Percentiles rank a stretch among this genome's conserved stretches.
Evolutionary conservation across 1,140 invertebrate species (phyloP).

Genomic region (Polypedilum vanderplanki): DNA sequence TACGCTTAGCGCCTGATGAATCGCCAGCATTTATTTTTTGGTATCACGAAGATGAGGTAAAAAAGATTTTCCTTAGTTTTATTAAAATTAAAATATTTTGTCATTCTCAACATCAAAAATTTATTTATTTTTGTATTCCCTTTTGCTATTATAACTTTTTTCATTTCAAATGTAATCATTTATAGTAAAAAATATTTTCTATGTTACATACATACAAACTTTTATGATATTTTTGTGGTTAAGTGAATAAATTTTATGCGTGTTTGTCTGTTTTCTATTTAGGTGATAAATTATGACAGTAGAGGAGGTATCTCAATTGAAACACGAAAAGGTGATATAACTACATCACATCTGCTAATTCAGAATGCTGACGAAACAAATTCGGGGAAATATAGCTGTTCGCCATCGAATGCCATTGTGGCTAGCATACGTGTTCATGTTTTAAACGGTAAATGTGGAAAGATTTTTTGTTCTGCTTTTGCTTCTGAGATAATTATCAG

Average conservation of each 20-base stretch:
- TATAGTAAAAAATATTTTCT: background rate
- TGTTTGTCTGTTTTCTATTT: background rate
- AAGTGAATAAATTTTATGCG: background rate
- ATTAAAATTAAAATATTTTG: slow-evolving; percentile 27
- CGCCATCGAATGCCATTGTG: slow-evolving; percentile 49
- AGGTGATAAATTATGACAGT: slow-evolving; percentile 44
- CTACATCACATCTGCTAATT: slow-evolving; percentile 44
- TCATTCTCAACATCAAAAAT: slow-evolving; percentile 28
- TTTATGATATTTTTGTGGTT: no score
- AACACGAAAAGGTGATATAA: slow-evolving; percentile 43
- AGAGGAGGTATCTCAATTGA: slow-evolving; percentile 44
- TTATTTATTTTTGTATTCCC: background rate
- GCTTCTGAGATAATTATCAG: background rate
- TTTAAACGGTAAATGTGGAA: slow-evolving; percentile 39
- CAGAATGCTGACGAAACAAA: slow-evolving; percentile 44
- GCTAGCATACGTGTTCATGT: slow-evolving; percentile 51
- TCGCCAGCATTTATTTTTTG: slow-evolving; percentile 78
- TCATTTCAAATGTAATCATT: background rate
- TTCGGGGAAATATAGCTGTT: slow-evolving; percentile 48
- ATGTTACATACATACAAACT: no score
- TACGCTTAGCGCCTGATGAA: slow-evolving; percentile 37
- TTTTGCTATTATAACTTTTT: background rate
- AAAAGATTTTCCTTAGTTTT: slow-evolving; percentile 33
- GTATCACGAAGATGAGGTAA: slow-evolving; percentile 86
- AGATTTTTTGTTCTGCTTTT: background rate